Evolutionary conservation across 2,797 vertebrate species (phyloP), one percentile per base, ranked within the genome.

Genomic region (Knipowitschia caucasica): DNA sequence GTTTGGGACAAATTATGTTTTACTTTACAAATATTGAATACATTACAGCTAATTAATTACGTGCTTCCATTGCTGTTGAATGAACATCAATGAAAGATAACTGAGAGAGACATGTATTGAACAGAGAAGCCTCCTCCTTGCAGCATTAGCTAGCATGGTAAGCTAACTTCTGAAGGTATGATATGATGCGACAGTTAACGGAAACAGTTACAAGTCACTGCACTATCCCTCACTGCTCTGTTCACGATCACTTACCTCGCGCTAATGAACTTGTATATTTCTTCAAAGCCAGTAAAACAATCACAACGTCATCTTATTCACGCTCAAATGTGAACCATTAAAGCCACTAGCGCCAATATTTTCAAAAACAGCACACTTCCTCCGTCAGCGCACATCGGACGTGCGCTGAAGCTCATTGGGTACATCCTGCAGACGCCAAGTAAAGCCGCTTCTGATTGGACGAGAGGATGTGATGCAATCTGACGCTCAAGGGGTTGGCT

Each of bases 321-420:
- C 3, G 26, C 2, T 30, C 30, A 15, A 31, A 0, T 2, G 29
- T 33, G 3, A 35, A 8, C 4, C 40, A 15, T 4, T 27, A 64
- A 27, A 58, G 43, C 40, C 18, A 45, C 58, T 53, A 84, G 78
- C 87, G 86, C 87, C 80, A 89, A 88, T 75, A 88, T 82, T 89
- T 91, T 92, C 69, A 91, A 92, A 91, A 76, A 73, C 62, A 69
- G 67, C 69, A 50, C 11, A 68, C 67, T 76, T 71, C 72, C 62
- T 73, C 52, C 26, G 4, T 68, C 50, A 52, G 55, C 14, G 45
- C 57, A 12, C 77, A 89, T 89, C 87, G 88, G 86, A 30, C 3
- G 67, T 0, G n/a, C 38, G 53, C 18, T 24, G 34, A 3, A 1
- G 15, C 46, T 71, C 29, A 56, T 7, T 62, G 59, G 54, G 42